Conservation (phyloP, 2,113 vertebrate species). For the Lasiurus cinereus region DNA sequence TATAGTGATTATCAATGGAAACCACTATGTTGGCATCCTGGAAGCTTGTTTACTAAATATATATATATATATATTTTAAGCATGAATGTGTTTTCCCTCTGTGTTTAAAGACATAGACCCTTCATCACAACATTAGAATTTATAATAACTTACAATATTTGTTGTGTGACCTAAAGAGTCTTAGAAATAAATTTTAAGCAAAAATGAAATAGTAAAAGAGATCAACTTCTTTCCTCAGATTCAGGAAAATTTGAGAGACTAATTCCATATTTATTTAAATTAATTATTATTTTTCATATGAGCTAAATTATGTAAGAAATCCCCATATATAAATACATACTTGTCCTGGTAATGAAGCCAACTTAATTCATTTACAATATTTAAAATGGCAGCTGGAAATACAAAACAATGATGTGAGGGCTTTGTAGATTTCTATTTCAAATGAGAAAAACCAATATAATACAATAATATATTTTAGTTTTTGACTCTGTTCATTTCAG, state of each 20-base stretch:
- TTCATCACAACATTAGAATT: background rate
- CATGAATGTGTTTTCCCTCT: background rate
- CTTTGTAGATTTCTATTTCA: constrained; percentile 47
- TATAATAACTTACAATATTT: constrained; percentile 21
- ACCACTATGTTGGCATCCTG: background rate
- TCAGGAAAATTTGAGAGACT: background rate
- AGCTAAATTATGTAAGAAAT: background rate
- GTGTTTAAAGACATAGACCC: background rate
- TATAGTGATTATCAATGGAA: constrained; percentile 7
- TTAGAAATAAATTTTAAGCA: constrained; percentile 45
- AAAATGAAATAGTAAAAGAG: background rate
- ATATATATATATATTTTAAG: background rate
- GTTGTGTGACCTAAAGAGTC: background rate
- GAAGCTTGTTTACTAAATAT: background rate
- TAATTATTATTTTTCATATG: background rate
- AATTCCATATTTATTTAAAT: constrained; percentile 12
- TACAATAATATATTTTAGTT: background rate
- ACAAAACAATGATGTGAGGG: background rate
- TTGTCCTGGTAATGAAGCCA: background rate
- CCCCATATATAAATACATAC: background rate
- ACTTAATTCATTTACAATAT: constrained; percentile 6
- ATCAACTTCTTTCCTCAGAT: background rate
- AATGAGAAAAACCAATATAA: background rate
- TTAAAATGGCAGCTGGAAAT: constrained; percentile 37
- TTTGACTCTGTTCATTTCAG: background rate